Evolutionary conservation across 2,888 invertebrate genomes (phyloP).

Genomic region (Eupsilia transversa): DNA sequence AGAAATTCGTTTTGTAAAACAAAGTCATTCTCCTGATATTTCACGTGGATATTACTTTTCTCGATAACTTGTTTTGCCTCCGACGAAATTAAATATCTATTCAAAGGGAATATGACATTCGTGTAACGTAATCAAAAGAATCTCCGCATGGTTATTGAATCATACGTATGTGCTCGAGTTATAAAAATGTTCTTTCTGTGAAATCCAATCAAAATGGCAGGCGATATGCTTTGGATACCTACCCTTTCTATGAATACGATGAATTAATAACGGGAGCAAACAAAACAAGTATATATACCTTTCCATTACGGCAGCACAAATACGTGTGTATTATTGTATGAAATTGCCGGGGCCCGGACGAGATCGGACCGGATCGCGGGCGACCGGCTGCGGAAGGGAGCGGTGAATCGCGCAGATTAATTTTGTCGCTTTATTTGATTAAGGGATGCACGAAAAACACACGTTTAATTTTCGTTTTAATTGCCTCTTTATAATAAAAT

Average conservation of each 20-base stretch:
- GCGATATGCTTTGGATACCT: constrained; percentile 78
- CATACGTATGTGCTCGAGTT: constrained; percentile 61
- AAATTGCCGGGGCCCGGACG: constrained; percentile 80
- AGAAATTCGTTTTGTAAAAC: constrained; percentile 72
- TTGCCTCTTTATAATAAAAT: constrained; percentile 62
- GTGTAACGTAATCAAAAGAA: constrained; percentile 68
- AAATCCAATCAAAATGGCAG: constrained; percentile 84
- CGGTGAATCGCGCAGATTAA: constrained; percentile 76
- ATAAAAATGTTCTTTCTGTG: constrained; percentile 75
- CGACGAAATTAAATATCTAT: constrained; percentile 59
- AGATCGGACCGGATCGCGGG: constrained; percentile 73
- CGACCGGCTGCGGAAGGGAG: constrained; percentile 73
- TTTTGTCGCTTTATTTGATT: constrained; percentile 79
- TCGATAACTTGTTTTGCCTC: constrained; percentile 45
- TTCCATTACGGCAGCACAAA: constrained; percentile 79
- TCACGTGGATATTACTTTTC: constrained; percentile 57
- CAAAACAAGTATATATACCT: constrained; percentile 76
- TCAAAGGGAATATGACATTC: constrained; percentile 59
- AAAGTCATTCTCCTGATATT: constrained; percentile 63
- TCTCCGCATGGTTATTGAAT: constrained; percentile 70
- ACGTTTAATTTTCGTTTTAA: constrained; percentile 65
- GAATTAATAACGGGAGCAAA: constrained; percentile 82
- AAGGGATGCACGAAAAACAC: constrained; percentile 65
- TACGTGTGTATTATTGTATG: constrained; percentile 84
- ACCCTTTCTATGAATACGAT: constrained; percentile 78